Evolutionary conservation across 2,797 vertebrate genomes (phyloP).

Genomic region (Lemur catta): DNA sequence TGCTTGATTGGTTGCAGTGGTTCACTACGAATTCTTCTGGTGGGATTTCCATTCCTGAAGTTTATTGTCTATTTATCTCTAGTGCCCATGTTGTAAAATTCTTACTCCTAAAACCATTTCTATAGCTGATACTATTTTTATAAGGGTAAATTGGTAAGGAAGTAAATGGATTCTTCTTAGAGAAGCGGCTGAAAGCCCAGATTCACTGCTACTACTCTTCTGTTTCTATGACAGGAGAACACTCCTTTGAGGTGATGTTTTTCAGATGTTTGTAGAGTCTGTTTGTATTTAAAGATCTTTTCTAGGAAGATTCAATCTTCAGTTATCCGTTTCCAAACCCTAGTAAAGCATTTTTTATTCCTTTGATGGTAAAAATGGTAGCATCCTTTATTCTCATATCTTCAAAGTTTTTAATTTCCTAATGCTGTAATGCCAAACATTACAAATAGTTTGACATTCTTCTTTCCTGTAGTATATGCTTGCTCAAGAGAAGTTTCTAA

Average conservation of each 20-base stretch:
- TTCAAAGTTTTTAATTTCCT: neutral
- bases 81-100: neutral
- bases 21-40: neutral
- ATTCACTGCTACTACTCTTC: neutral
- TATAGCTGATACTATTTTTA: neutral
- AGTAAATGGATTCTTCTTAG: neutral
- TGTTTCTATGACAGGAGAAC: neutral
- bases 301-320: neutral
- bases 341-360: neutral
- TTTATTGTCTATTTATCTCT: neutral
- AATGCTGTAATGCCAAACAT: neutral
- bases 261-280: neutral
- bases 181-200: neutral
- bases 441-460: neutral
- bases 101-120: neutral
- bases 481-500: conserved; percentile 12
- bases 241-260: neutral
- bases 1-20: neutral
- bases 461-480: neutral
- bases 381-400: neutral
- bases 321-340: neutral
- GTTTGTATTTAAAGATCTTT: conserved; percentile 21
- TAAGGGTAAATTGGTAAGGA: neutral
- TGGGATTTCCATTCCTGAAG: neutral
- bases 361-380: neutral